Evolutionary conservation across 2,888 invertebrate species (phyloP), one percentile per base, ranked within the genome.

Genomic region (Drosophila fulvimacula): DNA sequence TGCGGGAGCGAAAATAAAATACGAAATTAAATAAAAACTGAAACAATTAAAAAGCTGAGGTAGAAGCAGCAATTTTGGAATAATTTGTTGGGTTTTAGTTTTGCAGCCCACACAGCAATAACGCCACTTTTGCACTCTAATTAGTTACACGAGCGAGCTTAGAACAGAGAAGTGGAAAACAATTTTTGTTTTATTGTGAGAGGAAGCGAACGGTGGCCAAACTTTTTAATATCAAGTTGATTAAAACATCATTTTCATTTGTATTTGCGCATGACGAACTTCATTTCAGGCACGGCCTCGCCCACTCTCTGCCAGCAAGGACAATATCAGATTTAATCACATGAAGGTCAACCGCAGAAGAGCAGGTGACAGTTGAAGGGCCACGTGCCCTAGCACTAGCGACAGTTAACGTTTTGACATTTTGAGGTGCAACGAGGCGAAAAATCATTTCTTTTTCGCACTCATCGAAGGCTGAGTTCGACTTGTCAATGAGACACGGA

Each of bases 101-200:
- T n/a, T 13, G 38, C 13, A 13, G 10, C 10, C n/a, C 17, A 5
- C 41, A 2, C 41, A 19, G 19, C 11, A 41, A 5, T 41, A 21
- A 11, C 19, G n/a, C 27, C 27, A 46, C 46, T 46, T 27, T 46
- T 27, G 15, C 46, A 27, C 27, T n/a, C 10, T 46, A 46, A 46
- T 46, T 46, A 46, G 46, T 10, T 27, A 27, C 27, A 27, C 27
- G 46, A n/a, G 46, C n/a, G 27, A 27, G 27, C 9, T 46, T 27
- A 27, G 46, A 27, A 7, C 42, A 21, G 21, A 21, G 21, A 42
- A 21, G 19, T 19, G 11, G 41, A 41, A 41, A 44, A 24, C 44
- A 44, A 30, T 30, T 48, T 48, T 17, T 11, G 27, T 17, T n/a
- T 3, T 30, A 32, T 48, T 48, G 30, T 32, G 32, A 32, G 32